phyloP scores from a whole-genome alignment of 2,888 invertebrate genomes.

The Melanostoma mellinum region DNA sequence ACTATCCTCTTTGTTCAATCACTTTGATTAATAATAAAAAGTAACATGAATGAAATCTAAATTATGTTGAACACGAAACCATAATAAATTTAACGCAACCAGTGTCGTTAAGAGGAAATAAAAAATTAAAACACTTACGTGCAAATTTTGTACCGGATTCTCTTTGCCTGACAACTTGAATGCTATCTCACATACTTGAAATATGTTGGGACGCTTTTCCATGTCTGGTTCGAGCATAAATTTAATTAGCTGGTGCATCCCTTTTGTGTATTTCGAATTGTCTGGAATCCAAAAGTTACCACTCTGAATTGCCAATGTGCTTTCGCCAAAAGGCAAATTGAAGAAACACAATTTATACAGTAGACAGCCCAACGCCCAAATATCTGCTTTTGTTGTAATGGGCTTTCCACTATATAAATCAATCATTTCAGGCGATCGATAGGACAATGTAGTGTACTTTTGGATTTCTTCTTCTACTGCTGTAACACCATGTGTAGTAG shows the following conservation, averaged over 20 bases:
- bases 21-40: slow-evolving; percentile 19
- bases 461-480: slow-evolving; percentile 92
- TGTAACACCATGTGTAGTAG: slow-evolving; percentile 86
- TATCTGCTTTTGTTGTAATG: slow-evolving; percentile 93
- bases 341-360: slow-evolving; percentile 95
- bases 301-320: slow-evolving; percentile 95
- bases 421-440: slow-evolving; percentile 96
- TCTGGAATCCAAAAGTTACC: slow-evolving; percentile 93
- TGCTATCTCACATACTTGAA: slow-evolving; percentile 89
- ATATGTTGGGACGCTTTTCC: slow-evolving; percentile 92
- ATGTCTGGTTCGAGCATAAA: slow-evolving; percentile 93
- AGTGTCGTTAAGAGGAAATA: slow-evolving; percentile 12
- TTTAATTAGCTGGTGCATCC: slow-evolving; percentile 88
- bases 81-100: slow-evolving; percentile 20
- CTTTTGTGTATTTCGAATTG: slow-evolving; percentile 88
- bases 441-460: slow-evolving; percentile 94
- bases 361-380: slow-evolving; percentile 95
- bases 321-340: slow-evolving; percentile 94
- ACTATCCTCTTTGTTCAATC: slow-evolving; percentile 20
- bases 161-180: slow-evolving; percentile 88
- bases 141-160: slow-evolving; percentile 91
- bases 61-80: slow-evolving; percentile 45
- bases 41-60: slow-evolving; percentile 20
- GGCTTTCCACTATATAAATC: slow-evolving; percentile 92
- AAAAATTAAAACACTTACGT: slow-evolving; percentile 83